A percentile compares a stretch with the other conserved stretches of the same genome.
These are phyloP conservation scores for Pelecanoides urinatrix DNA, from an alignment of 2,113 vertebrate genomes.

Conservation along the genomic window DNA sequence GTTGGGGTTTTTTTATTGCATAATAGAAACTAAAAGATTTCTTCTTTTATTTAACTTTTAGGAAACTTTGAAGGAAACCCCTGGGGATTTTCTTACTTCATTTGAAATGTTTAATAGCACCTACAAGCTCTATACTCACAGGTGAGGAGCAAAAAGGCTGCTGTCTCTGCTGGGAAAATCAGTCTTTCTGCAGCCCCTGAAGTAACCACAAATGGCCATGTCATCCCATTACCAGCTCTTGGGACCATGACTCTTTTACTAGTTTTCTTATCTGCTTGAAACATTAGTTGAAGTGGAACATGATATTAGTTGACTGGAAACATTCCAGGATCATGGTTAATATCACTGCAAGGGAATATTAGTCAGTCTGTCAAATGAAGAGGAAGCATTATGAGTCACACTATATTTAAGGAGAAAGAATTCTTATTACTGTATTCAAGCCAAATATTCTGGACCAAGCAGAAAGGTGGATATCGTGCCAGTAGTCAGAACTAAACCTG, in stretches of 20 bases:
- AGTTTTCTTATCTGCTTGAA: not conserved
- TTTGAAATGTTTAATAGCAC: slow-evolving; percentile 94
- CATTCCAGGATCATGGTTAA: not conserved
- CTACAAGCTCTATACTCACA: slow-evolving; percentile 94
- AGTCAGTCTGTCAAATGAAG: not conserved
- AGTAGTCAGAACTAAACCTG: not conserved
- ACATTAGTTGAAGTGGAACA: not conserved
- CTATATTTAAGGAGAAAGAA: not conserved
- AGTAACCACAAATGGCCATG: not conserved
- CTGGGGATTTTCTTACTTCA: slow-evolving; percentile 83
- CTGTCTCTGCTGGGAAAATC: not conserved
- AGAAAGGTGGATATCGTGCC: not conserved
- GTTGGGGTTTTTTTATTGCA: not conserved
- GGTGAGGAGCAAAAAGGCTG: slow-evolving; percentile 75
- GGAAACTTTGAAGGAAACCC: slow-evolving; percentile 89
- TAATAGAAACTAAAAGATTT: not conserved
- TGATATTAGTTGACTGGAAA: not conserved
- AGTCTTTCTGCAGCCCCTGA: not conserved
- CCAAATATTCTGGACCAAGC: not conserved
- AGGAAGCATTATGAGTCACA: not conserved
- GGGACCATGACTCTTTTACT: not conserved
- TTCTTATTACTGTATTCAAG: not conserved
- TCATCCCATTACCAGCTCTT: not conserved
- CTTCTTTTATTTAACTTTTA: slow-evolving; percentile 66
- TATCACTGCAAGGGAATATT: not conserved